These are phyloP conservation scores for Leptonema lineaticorne DNA, from an alignment of 1,140 invertebrate genomes.

Conservation along the genomic window DNA sequence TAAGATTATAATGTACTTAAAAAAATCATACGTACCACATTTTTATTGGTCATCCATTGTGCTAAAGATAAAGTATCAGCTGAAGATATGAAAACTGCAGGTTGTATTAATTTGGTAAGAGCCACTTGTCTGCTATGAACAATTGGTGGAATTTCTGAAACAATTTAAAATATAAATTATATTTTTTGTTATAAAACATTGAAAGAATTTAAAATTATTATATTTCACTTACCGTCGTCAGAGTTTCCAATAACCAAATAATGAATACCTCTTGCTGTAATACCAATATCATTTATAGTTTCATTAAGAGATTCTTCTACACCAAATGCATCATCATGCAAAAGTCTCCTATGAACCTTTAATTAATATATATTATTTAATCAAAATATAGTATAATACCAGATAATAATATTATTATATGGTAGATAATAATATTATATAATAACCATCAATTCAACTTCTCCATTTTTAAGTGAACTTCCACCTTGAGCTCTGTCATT, in stretches of 20 bases:
- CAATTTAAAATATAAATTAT: background rate
- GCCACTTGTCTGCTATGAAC: constrained; percentile 43
- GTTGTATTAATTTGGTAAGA: constrained; percentile 45
- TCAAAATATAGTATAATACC: background rate
- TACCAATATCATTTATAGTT: constrained; percentile 69
- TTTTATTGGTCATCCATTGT: constrained; percentile 48
- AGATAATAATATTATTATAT: background rate
- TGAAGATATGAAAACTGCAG: constrained; percentile 54
- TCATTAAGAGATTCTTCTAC: constrained; percentile 93
- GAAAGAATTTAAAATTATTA: background rate
- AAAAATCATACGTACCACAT: constrained; percentile 47
- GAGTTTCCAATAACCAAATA: constrained; percentile 57
- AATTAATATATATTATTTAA: background rate
- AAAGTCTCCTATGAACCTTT: constrained; percentile 79
- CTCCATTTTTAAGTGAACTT: constrained; percentile 71
- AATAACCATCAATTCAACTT: constrained; percentile 79
- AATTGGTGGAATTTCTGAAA: background rate
- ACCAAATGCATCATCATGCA: constrained; percentile 90
- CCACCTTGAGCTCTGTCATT: constrained; percentile 90
- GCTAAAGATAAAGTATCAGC: constrained; percentile 46
- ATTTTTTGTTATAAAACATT: background rate
- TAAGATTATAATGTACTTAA: background rate
- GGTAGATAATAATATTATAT: background rate
- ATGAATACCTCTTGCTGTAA: constrained; percentile 81
- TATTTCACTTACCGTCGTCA: background rate